A percentile compares a stretch with the other conserved stretches of the same genome.
phyloP scores from a whole-genome alignment of 2,113 vertebrate species.

The Sceloporus undulatus region DNA sequence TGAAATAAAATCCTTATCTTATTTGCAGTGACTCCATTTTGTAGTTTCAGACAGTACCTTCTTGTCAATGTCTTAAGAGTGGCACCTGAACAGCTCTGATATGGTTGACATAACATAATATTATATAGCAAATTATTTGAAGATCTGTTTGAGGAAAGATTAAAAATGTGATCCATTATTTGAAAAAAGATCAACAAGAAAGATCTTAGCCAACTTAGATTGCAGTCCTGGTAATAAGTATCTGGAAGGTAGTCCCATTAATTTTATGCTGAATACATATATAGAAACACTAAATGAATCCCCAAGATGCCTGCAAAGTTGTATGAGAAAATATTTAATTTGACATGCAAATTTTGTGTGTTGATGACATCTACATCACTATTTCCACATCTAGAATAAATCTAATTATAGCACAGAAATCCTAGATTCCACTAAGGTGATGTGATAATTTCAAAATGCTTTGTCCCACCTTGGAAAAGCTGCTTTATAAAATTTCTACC shows the following conservation, averaged over 20 bases:
- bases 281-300: neutral
- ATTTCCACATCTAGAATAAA: neutral
- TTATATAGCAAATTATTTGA: neutral
- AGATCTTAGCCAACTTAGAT: neutral
- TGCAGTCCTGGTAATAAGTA: neutral
- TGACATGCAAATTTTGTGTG: neutral
- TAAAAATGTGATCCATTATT: too few relatives aligned
- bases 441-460: neutral
- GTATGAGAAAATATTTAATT: neutral
- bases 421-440: neutral
- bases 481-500: too few relatives aligned
- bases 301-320: too few relatives aligned
- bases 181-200: neutral
- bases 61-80: neutral
- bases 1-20: slow-evolving; percentile 58
- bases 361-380: too few relatives aligned
- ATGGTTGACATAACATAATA: neutral
- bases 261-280: neutral
- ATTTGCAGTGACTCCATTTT: slow-evolving; percentile 21
- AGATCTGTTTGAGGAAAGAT: neutral
- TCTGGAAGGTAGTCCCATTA: neutral
- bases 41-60: neutral
- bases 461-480: too few relatives aligned
- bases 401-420: neutral
- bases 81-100: neutral